Base-by-base conservation (phyloP, 2,797 vertebrate genomes). In the Gallinago solitaria region DNA sequence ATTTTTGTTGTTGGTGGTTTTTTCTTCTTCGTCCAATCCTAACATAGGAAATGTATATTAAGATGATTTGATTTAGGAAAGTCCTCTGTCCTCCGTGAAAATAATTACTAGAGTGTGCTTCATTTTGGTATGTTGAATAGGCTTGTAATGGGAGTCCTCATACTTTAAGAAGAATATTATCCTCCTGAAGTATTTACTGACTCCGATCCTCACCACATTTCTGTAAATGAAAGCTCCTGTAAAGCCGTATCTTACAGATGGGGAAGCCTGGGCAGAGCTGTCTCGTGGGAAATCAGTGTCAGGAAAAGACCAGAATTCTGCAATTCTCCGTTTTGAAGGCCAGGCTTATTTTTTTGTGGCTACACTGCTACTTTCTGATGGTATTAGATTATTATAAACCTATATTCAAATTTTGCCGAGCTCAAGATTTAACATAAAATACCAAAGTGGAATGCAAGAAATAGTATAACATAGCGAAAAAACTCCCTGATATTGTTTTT, bases 1-100 rank as follows among this genome's bases (percentile, higher is more conserved):
- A 50, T 53, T 37, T 90, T 59, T 3, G 15, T 12, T 5, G 1
- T 1, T 47, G 37, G 7, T 47, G 20, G 37, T 35, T 33, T 59
- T n/a, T 33, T 39, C 13, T 51, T 43, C 25, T 3, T 2, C 7
- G 11, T 0, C 1, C 30, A 39, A 17, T 89, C 41, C 74, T 87
- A 74, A 53, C 69, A 59, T 39, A 84, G 32, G 60, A 81, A 90
- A 90, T 41, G 4, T 81, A 6, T 64, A 87, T 61, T 70, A 11
- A 94, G 94, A 17, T 89, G 2, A 60, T 86, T 91, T 88, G 48
- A 89, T 91, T 88, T 89, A 70, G 60, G 35, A 32, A 65, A 94
- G 21, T 53, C 23, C 56, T 91, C 65, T 79, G 32, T 94, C 41
- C 69, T 88, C 64, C 2, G 0, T 87, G 43, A 84, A 95, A 91